A percentile compares a stretch with the other conserved stretches of the same genome.
phyloP scores from a whole-genome alignment of 2,888 invertebrate genomes.

The Formica aserva region DNA sequence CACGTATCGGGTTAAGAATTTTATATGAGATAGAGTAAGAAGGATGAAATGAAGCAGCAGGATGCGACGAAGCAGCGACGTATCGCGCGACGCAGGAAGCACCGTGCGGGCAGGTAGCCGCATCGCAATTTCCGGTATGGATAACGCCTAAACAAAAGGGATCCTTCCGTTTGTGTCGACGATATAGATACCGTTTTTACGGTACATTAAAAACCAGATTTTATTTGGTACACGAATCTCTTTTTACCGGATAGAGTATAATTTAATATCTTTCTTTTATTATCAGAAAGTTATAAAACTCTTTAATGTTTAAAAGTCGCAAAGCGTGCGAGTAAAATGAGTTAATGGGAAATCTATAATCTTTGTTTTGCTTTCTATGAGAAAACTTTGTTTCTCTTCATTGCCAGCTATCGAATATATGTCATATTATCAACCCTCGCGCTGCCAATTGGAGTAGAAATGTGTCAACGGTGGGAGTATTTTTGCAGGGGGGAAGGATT shows the following conservation, averaged over 20 bases:
- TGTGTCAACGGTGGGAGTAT: neutral
- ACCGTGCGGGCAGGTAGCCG: constrained; percentile 78
- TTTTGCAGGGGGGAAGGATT: constrained; percentile 11
- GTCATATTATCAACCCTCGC: constrained; percentile 6
- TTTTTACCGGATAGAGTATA: neutral
- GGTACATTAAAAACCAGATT: constrained; percentile 56
- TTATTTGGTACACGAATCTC: constrained; percentile 14
- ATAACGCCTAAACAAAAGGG: constrained; percentile 82
- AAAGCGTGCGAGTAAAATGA: neutral
- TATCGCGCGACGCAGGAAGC: constrained; percentile 79
- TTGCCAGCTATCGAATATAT: neutral
- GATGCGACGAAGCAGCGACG: constrained; percentile 43
- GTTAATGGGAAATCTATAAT: constrained; percentile 12
- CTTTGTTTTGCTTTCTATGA: neutral
- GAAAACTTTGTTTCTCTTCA: constrained; percentile 23
- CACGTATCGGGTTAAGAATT: constrained; percentile 34
- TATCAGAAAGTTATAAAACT: neutral
- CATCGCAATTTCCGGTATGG: constrained; percentile 84
- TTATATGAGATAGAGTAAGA: constrained; percentile 22
- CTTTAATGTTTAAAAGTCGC: neutral
- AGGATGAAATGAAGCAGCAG: constrained; percentile 43
- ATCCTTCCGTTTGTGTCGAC: constrained; percentile 76
- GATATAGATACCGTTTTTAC: constrained; percentile 77
- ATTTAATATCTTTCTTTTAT: neutral
- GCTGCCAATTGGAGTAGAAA: constrained; percentile 42